Base-by-base conservation (phyloP, 30 jellyfish, hydroid and myxozoan genomes). In the Sanderia malayensis region DNA sequence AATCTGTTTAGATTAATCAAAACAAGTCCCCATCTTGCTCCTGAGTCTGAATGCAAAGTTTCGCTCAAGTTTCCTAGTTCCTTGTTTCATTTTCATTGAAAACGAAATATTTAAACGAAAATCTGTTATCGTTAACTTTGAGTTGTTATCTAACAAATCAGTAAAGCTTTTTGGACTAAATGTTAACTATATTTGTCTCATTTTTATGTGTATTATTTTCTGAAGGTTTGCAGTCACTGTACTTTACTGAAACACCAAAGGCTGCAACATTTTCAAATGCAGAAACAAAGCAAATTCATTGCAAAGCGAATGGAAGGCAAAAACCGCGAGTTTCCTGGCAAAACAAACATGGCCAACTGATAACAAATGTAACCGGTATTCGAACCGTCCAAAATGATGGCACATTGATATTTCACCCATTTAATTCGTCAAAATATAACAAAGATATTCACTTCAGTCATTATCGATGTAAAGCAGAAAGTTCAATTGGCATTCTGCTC, bases 231-330 rank as follows among this genome's bases (percentile, higher is more conserved):
- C 94, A 61, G 46, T 70, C 86, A 2, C 68, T 84, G 24, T 26
- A 67, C 21, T 92, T 92, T 74, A 46, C 70, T 2, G 67, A 55
- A 22, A 70, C 53, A 18, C 98, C 98, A 29, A 37, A 19, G 9
- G 95, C 78, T 57, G 58, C 61, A 2, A 64, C 79, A 17, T 81
- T 92, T 44, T 71, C 83, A 19, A 92, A 92, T 81, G 84, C 98
- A n/a, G 74, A 74, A 47, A 49, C 86, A 8, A 46, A 93, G 44
- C 57, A 41, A 64, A 15, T 92, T 10, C 44, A 59, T n/a, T 92
- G 98, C 95, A 71, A 57, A 29, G 92, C 89, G 4, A n/a, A 28
- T 8, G 98, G 95, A 28, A 23, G 65, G 45, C 96, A 94, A 13
- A 31, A 24, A 63, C 94, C 98, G 69, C 53, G 76, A 19, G 62